Evolutionary conservation across 2,888 invertebrate genomes (phyloP).

Genomic region (Dyspetes luteomarginatus): DNA sequence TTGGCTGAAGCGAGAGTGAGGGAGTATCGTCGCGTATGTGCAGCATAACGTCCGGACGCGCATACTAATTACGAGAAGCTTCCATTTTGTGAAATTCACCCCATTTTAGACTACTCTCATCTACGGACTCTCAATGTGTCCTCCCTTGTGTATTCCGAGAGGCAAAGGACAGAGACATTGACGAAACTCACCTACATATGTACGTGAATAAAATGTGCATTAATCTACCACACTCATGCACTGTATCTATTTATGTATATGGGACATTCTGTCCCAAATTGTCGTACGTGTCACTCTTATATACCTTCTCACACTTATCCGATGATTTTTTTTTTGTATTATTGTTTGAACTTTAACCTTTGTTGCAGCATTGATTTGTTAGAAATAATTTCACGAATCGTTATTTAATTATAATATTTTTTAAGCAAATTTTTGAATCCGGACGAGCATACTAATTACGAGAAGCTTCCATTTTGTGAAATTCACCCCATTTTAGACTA

Average conservation of each 20-base stretch:
- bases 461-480: constrained; percentile 79
- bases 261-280: no score
- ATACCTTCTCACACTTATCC: no score
- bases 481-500: constrained; percentile 63
- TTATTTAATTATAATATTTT: no score
- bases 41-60: constrained; percentile 79
- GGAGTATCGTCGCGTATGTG: constrained; percentile 74
- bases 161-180: not conserved
- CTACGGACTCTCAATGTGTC: not conserved
- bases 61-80: constrained; percentile 82
- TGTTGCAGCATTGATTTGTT: no score
- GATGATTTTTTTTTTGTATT: no score
- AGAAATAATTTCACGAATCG: no score
- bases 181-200: not conserved
- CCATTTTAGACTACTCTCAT: constrained; percentile 57
- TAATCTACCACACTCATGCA: no score
- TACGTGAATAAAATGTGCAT: no score
- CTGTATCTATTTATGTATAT: no score
- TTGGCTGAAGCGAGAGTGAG: constrained; percentile 59
- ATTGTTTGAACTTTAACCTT: no score
- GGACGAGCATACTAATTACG: constrained; percentile 83
- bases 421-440: no score
- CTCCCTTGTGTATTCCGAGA: not conserved
- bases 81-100: constrained; percentile 76
- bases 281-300: no score